A percentile compares a stretch with the other conserved stretches of the same genome.
phyloP scores from a whole-genome alignment of 1,140 invertebrate genomes.

The Drosophila dunni region DNA sequence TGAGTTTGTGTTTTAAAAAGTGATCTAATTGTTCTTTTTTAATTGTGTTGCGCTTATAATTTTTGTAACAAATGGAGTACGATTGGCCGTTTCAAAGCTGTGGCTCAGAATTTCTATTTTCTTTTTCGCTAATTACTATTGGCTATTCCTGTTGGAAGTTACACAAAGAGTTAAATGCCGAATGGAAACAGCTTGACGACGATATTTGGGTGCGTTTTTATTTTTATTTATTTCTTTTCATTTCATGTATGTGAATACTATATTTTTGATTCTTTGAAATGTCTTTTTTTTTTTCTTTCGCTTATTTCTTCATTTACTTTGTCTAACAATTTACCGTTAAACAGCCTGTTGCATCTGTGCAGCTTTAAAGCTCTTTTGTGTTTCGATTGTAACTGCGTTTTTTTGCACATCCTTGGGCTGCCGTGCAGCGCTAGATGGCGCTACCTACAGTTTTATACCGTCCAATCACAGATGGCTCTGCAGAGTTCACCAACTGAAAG shows the following conservation, averaged over 20 bases:
- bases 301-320: neutral
- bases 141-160: no score
- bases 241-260: neutral
- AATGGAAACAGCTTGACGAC: conserved; percentile 48
- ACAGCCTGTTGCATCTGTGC: conserved; percentile 43
- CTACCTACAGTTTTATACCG: neutral
- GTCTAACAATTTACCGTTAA: neutral
- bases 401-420: neutral
- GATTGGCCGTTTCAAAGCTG: conserved; percentile 45
- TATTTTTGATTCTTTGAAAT: neutral
- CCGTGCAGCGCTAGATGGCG: conserved; percentile 27
- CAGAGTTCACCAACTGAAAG: neutral
- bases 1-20: conserved; percentile 1
- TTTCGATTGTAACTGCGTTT: neutral
- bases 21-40: neutral
- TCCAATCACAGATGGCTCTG: neutral
- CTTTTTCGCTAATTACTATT: no score
- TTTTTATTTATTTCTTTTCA: conserved; percentile 1
- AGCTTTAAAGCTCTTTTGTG: conserved; percentile 30
- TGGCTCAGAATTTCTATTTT: no score
- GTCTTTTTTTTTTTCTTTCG: conserved; percentile 3
- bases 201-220: conserved; percentile 66
- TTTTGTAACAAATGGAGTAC: conserved; percentile 23
- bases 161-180: conserved; percentile 58
- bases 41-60: neutral